A percentile compares a stretch with the other conserved stretches of the same genome.
phyloP scores from a whole-genome alignment of 2,113 vertebrate species.

The Lagopus muta region DNA sequence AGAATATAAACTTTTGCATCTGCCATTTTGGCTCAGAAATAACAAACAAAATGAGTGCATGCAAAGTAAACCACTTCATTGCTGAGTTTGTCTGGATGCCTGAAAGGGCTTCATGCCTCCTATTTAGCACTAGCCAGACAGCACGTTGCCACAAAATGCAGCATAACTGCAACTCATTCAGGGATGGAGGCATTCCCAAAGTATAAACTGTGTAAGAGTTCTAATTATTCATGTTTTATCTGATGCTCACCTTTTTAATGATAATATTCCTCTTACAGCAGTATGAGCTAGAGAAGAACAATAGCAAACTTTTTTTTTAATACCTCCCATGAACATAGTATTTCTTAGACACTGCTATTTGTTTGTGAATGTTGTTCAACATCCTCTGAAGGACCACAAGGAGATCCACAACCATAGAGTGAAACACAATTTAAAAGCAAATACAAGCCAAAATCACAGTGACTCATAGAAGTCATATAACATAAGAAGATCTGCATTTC shows the following conservation, averaged over 20 bases:
- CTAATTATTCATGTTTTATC: background rate
- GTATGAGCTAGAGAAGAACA: background rate
- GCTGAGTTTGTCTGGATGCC: background rate
- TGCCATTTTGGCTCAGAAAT: background rate
- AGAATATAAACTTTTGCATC: background rate
- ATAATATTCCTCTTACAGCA: background rate
- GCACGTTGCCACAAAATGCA: background rate
- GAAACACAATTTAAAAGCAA: conserved; percentile 23
- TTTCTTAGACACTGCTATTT: background rate
- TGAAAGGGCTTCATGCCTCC: background rate
- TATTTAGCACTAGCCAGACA: background rate
- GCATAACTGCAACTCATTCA: background rate
- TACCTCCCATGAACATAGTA: background rate
- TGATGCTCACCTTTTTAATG: conserved; percentile 13
- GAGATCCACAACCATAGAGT: conserved; percentile 14
- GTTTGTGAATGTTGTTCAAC: background rate
- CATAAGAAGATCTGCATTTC: conserved; percentile 18
- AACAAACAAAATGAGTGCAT: background rate
- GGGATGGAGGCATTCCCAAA: background rate
- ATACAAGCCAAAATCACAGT: background rate
- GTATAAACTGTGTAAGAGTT: background rate
- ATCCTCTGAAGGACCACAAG: background rate
- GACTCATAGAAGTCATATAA: background rate
- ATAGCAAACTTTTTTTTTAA: background rate
- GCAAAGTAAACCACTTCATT: background rate